phyloP scores from a whole-genome alignment of 53 echinoderm and acorn worm species.

The Paracentrotus lividus region DNA sequence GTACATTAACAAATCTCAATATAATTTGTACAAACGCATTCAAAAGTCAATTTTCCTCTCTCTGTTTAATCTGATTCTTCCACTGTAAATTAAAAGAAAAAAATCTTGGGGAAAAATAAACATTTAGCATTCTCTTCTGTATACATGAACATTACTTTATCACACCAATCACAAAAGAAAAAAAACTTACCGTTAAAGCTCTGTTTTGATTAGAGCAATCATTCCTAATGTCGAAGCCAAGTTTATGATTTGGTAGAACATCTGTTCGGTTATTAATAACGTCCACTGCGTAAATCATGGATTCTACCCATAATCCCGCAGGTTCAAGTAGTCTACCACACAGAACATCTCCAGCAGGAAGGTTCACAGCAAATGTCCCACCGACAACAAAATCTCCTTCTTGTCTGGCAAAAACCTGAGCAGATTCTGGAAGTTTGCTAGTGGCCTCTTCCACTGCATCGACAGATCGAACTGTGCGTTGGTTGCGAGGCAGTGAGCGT shows the following conservation, averaged over 20 bases:
- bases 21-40: too few relatives aligned
- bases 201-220: constrained; percentile 93
- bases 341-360: constrained; percentile 64
- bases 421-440: constrained; percentile 39
- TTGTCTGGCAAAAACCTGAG: constrained; percentile 42
- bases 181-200: constrained; percentile 93
- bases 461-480: constrained; percentile 10
- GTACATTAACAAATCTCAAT: too few relatives aligned
- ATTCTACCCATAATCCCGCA: constrained; percentile 91
- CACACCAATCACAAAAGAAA: too few relatives aligned
- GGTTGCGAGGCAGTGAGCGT: not conserved
- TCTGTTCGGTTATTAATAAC: constrained; percentile 83
- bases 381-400: constrained; percentile 82
- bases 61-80: too few relatives aligned
- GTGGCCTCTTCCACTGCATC: not conserved
- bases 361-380: constrained; percentile 89
- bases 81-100: too few relatives aligned
- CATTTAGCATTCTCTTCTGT: too few relatives aligned
- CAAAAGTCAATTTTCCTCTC: too few relatives aligned
- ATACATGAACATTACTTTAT: too few relatives aligned
- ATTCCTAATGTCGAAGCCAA: constrained; percentile 90
- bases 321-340: constrained; percentile 79
- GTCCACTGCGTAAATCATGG: constrained; percentile 93
- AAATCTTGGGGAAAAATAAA: too few relatives aligned
- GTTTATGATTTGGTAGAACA: constrained; percentile 75